Conservation (phyloP, 1,140 invertebrate species). For the Pseudomyrmex dendroicus region DNA sequence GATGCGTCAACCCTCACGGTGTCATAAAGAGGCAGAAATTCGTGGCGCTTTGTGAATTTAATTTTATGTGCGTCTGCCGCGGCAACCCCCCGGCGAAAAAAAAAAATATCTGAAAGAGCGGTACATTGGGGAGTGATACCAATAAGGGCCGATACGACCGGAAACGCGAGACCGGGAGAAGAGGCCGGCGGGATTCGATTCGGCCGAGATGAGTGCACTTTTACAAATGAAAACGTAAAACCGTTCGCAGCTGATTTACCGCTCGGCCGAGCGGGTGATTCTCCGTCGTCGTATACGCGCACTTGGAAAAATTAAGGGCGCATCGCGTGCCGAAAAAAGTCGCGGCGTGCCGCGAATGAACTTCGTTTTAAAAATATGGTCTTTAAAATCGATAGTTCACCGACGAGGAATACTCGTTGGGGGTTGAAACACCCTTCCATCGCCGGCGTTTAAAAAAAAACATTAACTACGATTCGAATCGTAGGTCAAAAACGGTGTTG, state of each 20-base stretch:
- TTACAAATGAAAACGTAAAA: slow-evolving; percentile 74
- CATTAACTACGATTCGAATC: background rate
- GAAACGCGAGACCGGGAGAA: slow-evolving; percentile 22
- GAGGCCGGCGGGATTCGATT: background rate
- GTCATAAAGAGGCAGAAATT: slow-evolving; percentile 42
- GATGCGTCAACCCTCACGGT: slow-evolving; percentile 20
- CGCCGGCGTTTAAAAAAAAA: background rate
- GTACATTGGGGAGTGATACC: slow-evolving; percentile 32
- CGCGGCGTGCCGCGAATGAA: slow-evolving; percentile 57
- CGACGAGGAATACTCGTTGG: background rate
- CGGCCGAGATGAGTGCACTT: slow-evolving; percentile 63
- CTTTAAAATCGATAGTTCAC: slow-evolving; percentile 57
- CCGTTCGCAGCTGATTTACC: slow-evolving; percentile 64
- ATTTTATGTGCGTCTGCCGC: slow-evolving; percentile 39
- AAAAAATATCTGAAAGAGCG: slow-evolving; percentile 33
- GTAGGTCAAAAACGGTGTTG: too few species aligned
- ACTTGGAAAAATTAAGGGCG: slow-evolving; percentile 59
- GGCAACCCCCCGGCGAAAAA: background rate
- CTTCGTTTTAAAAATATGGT: slow-evolving; percentile 49
- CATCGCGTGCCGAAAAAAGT: slow-evolving; percentile 34
- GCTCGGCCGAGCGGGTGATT: slow-evolving; percentile 66
- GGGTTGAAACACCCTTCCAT: background rate
- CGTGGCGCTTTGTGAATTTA: slow-evolving; percentile 48
- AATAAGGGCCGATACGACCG: slow-evolving; percentile 64
- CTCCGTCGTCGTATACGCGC: background rate